Evolutionary conservation across 64 coral and sea anemone genomes (phyloP), one percentile per base, ranked within the genome.

Genomic region (Actinia tenebrosa): DNA sequence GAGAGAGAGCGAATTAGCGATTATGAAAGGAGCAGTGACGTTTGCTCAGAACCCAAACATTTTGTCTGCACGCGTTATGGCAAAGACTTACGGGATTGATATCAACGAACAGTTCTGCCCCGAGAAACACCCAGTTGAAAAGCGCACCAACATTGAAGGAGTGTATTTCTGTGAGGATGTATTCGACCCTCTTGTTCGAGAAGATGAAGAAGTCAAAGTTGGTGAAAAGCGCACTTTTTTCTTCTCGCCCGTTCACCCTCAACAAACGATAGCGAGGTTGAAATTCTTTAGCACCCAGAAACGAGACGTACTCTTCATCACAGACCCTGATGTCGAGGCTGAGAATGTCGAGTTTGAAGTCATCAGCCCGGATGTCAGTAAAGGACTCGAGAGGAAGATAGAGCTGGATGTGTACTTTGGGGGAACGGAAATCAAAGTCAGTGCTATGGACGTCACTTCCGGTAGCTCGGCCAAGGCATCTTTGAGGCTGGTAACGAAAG

Each of bases 1-100:
- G 0, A 83, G 88, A 47, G 92, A 93, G 44, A 72, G 86, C 30
- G 92, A 93, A 64, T 88, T 93, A 3, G 92, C 92, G 61, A 93
- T 93, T 64, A 93, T 93, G 56, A 93, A 93, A 75, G 92, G 92
- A 16, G 92, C 92, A 10, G 88, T 93, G 0, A 86, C 89, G 61
- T 93, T 89, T 60, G 92, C 92, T 16, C 88, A 89, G 60, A 86
- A 89, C 10, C 92, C 92, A 45, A 86, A 86, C 20, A 55, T 86
- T 46, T 61, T 93, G 16, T 80, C 87, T 42, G 84, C 92, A 23
- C 83, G 92, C 37, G 78, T 93, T 6, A 93, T 93, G 84, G 92
- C 87, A 17, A 89, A 71, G 58, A 93, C 88, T 20, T 93, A 93
- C 60, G 92, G 92, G 20, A 82, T 93, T 63, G 77, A 82, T 10